Conservation (phyloP, 1,140 invertebrate genomes). For the Daktulosphaira vitifoliae region DNA sequence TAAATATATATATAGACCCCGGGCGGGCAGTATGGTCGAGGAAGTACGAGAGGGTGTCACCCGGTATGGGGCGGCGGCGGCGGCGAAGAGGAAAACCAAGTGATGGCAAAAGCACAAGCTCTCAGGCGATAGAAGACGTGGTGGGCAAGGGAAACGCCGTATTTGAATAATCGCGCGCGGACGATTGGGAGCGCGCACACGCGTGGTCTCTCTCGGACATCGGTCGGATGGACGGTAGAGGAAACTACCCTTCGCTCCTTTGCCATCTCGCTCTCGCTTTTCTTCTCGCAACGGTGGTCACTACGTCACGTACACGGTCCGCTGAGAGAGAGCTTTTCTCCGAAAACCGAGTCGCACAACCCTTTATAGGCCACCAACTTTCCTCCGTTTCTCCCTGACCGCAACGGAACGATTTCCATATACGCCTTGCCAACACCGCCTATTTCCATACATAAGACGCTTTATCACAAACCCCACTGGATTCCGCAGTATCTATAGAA, state of each 20-base stretch:
- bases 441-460: too few species aligned
- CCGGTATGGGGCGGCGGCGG: conserved; percentile 15
- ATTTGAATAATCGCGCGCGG: conserved; percentile 34
- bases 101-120: conserved; percentile 30
- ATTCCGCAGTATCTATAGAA: too few species aligned
- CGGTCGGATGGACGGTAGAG: conserved; percentile 5
- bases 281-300: neutral
- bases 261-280: neutral
- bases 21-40: neutral
- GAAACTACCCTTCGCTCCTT: neutral
- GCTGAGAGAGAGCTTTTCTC: conserved; percentile 19
- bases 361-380: conserved; percentile 9
- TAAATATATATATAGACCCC: neutral
- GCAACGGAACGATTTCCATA: conserved; percentile 22
- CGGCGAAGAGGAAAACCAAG: conserved; percentile 5
- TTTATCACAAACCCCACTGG: too few species aligned
- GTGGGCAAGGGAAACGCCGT: neutral
- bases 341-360: conserved; percentile 32
- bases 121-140: neutral
- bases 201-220: conserved; percentile 32
- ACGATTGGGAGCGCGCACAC: conserved; percentile 20
- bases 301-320: conserved; percentile 30
- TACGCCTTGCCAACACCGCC: neutral
- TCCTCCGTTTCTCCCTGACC: neutral
- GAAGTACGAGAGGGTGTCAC: conserved; percentile 10